phyloP scores from a whole-genome alignment of 2,888 invertebrate species.

The Erannis defoliaria region DNA sequence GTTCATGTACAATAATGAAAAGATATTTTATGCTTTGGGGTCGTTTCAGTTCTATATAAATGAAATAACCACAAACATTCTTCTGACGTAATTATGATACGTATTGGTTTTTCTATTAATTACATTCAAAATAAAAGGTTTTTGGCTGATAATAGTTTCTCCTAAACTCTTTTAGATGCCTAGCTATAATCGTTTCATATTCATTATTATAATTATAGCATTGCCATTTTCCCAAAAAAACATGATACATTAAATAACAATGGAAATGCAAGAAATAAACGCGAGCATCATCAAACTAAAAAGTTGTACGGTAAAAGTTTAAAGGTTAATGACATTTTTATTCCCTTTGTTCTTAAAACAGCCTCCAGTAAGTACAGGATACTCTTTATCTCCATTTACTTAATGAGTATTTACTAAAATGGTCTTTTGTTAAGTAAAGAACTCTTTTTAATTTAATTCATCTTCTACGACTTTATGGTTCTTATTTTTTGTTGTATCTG shows the following conservation, averaged over 20 bases:
- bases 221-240: not conserved
- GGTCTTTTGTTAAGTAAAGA: not conserved
- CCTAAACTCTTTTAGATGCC: not conserved
- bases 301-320: not conserved
- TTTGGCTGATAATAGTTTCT: not conserved
- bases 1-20: too few relatives aligned
- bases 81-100: too few relatives aligned
- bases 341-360: not conserved
- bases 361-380: not conserved
- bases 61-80: too few relatives aligned
- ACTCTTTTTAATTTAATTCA: not conserved
- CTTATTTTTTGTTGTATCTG: not conserved
- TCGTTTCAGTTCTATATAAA: too few relatives aligned
- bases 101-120: too few relatives aligned
- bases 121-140: too few relatives aligned
- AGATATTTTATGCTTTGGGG: too few relatives aligned
- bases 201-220: not conserved
- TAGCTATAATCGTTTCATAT: not conserved
- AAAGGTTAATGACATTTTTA: not conserved
- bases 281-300: not conserved
- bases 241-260: not conserved
- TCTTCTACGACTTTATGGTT: not conserved
- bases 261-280: not conserved
- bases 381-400: not conserved
- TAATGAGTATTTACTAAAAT: not conserved